phyloP scores from a whole-genome alignment of 1,140 invertebrate genomes.

The Drosophila orena region DNA sequence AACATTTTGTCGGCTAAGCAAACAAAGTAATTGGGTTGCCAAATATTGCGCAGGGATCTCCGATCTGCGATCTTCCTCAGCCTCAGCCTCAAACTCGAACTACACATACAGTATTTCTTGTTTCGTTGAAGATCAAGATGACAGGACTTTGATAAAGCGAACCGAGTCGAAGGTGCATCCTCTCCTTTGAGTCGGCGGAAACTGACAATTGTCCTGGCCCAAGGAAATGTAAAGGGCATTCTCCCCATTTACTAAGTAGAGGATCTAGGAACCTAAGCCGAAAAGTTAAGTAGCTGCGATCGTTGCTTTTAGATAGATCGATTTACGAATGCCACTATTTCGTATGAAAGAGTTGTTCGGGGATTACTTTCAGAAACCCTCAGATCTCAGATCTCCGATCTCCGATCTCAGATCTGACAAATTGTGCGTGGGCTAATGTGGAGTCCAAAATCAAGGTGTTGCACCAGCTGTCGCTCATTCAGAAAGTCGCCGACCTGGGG shows the following conservation, averaged over 20 bases:
- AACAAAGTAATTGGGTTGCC: constrained; percentile 77
- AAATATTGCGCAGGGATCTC: constrained; percentile 65
- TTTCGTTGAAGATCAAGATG: constrained; percentile 21
- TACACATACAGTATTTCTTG: not conserved
- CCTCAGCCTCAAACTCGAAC: not conserved
- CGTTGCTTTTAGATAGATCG: constrained; percentile 32
- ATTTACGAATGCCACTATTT: not conserved
- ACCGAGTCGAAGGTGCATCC: constrained; percentile 40
- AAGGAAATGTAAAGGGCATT: not conserved
- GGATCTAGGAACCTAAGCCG: constrained; percentile 57
- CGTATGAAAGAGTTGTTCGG: constrained; percentile 58
- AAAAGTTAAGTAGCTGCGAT: constrained; percentile 67
- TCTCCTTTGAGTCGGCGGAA: constrained; percentile 38
- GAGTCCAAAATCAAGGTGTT: constrained; percentile 34
- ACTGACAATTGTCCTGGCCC: constrained; percentile 42
- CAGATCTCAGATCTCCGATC: no score
- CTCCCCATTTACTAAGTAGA: constrained; percentile 4
- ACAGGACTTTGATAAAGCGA: constrained; percentile 5
- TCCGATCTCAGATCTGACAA: constrained; percentile 25
- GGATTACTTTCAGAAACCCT: constrained; percentile 44
- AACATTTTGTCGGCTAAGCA: constrained; percentile 76
- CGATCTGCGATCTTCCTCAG: constrained; percentile 16
- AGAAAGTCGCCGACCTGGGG: constrained; percentile 20
- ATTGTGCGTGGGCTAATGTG: constrained; percentile 49
- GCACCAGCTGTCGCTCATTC: constrained; percentile 43